Base-by-base conservation (phyloP, 2,888 invertebrate genomes). In the Euplagia quadripunctaria region DNA sequence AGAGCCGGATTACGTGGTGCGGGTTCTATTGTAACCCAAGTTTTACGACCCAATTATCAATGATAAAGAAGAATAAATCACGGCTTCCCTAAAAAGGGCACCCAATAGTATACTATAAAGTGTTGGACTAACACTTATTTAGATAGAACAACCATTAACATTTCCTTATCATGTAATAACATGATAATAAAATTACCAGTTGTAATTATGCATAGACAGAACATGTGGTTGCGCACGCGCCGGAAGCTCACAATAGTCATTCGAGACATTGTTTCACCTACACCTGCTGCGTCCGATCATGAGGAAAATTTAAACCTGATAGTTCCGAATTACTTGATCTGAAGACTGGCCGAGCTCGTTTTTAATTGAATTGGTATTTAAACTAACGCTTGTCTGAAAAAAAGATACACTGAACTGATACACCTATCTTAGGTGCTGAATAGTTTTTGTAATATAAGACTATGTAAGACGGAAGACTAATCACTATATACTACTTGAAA, bases 161-260 rank as follows among this genome's bases (percentile, higher is more conserved):
- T 86, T 86, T 88, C 87, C 86, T 88, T 82, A 86, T 70, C 76
- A 81, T 87, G 81, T 86, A 85, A 85, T 85, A 82, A 87, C 86
- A 84, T 79, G 84, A 85, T 85, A 87, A 85, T 89, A 88, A 92
- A 91, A 88, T 81, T 85, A 31, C 31, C 31, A 82, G 89, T 89
- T 86, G 86, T 88, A 88, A 86, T 83, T 83, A 84, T 84, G 81
- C 76, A 84, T 86, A 81, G 85, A 77, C 75, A 78, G 73, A 83
- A 85, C 93, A 93, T 91, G 93, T 93, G 93, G 91, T 85, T 88
- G 91, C 90, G 92, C 93, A 92, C 93, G 92, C 93, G 93, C 92
- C 92, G 90, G 89, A 90, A 87, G 85, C 88, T 85, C 76, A 79
- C 83, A 85, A 84, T 81, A 81, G 85, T 80, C 87, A 83, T 88